Evolutionary conservation across 2,888 invertebrate species (phyloP), one percentile per base, ranked within the genome.

Genomic region (Harpalus rufipes): DNA sequence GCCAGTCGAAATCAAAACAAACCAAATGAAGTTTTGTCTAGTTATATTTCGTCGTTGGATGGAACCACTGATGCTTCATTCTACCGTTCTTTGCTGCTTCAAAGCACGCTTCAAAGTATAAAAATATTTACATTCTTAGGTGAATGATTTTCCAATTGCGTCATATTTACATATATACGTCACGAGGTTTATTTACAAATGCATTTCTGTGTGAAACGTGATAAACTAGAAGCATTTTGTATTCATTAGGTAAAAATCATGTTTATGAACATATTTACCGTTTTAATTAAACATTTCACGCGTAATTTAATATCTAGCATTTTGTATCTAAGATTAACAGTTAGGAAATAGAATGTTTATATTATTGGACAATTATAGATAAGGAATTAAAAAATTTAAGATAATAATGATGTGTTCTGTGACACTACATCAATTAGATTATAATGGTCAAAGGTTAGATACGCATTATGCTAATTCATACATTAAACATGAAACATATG

Each of bases 211-310:
- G 44, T 14, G 44, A 74, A 74, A 74, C 72, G 25, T 44, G 72
- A 74, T 74, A 68, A 68, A 39, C 72, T 44, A 44, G 39, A 18
- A 74, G 68, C 68, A 68, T 68, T 68, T 74, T 74, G 72, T 74
- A 74, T 74, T 74, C 72, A 74, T 74, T 74, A 74, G 72, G 51
- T 74, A 74, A 74, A 74, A 74, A 74, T 74, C n/a, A 74, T 74
- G 72, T 51, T n/a, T 41, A 44, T 18, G 39, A 32, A 74, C 44
- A 44, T 44, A 74, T 74, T 74, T 74, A 74, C 72, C 72, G 72
- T 74, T 74, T 74, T 74, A 74, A 74, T 74, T 16, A 74, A 74
- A 18, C 44, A 10, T 41, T 41, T 74, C 18, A 74, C 44, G 16
- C 16, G 41, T 74, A 74, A 74, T 74, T 74, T 44, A 68, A 68